Conservation (phyloP, 2,888 invertebrate species). For the Scelioninae gen. 1 region DNA sequence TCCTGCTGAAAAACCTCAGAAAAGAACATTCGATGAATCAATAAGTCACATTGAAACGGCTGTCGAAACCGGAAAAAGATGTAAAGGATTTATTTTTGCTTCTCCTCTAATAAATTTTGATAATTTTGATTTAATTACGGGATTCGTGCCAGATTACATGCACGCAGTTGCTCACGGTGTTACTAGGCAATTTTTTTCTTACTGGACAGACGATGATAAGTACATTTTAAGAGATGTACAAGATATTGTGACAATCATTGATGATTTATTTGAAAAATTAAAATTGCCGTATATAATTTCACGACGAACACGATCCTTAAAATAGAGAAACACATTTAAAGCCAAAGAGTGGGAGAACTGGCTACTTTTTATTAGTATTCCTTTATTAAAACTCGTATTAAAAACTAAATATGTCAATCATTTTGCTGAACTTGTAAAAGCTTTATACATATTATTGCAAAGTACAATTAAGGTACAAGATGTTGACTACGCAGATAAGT, state of each 20-base stretch:
- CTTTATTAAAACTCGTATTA: neutral
- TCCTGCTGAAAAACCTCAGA: neutral
- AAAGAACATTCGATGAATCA: neutral
- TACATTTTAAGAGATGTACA: neutral
- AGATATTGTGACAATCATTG: neutral
- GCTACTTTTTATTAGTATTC: neutral
- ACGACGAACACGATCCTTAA: neutral
- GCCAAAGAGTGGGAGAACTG: constrained; percentile 1
- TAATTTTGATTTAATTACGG: constrained; percentile 1
- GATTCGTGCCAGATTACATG: constrained; percentile 27
- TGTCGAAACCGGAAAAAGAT: neutral
- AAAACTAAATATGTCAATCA: no score
- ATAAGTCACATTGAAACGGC: neutral
- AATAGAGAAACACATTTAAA: neutral
- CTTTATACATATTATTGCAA: no score
- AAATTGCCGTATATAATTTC: neutral
- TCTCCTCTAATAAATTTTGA: neutral
- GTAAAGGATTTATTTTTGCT: neutral
- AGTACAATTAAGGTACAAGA: no score
- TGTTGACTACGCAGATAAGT: neutral
- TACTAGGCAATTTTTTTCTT: neutral
- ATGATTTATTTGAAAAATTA: neutral
- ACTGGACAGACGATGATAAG: neutral
- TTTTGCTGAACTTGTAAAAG: no score
- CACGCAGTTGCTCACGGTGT: neutral